These are phyloP conservation scores for Labroides dimidiatus DNA, from an alignment of 2,797 vertebrate species.

Conservation along the genomic window DNA sequence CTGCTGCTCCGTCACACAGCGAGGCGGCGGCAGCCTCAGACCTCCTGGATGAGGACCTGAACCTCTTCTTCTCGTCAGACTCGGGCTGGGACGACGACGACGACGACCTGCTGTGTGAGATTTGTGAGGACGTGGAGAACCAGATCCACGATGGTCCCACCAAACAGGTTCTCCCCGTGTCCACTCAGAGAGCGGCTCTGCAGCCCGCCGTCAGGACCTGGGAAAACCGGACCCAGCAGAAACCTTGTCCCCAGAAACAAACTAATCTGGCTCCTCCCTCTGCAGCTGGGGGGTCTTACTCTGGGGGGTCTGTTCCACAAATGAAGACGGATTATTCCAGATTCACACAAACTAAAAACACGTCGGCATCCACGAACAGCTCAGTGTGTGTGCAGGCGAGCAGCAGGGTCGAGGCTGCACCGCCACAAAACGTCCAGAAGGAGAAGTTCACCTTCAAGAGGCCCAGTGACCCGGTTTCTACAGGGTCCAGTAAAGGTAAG, in stretches of 20 bases:
- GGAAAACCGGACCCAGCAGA: slow-evolving; percentile 22
- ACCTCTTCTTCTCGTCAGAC: slow-evolving; percentile 76
- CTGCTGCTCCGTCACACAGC: no score
- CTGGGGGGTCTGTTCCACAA: neutral
- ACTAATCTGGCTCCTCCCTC: neutral
- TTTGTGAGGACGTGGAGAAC: slow-evolving; percentile 91
- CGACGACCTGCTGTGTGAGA: slow-evolving; percentile 89
- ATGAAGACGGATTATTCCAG: slow-evolving; percentile 60
- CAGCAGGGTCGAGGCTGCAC: neutral
- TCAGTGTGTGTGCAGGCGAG: slow-evolving; percentile 29
- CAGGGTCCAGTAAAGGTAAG: slow-evolving; percentile 58
- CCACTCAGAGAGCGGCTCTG: slow-evolving; percentile 6
- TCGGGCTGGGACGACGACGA: slow-evolving; percentile 88
- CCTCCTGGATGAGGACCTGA: slow-evolving; percentile 66
- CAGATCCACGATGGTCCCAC: slow-evolving; percentile 39
- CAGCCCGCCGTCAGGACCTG: slow-evolving; percentile 16
- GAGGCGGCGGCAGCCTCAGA: neutral
- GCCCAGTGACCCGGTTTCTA: slow-evolving; percentile 18
- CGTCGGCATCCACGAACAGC: slow-evolving; percentile 24
- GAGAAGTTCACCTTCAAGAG: slow-evolving; percentile 67
- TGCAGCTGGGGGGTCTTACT: neutral
- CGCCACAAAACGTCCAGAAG: neutral
- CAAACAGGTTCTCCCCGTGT: neutral
- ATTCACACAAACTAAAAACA: slow-evolving; percentile 67
- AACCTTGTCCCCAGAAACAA: neutral